Conservation (phyloP, 2,888 invertebrate species). For the Pachydiplax longipennis region DNA sequence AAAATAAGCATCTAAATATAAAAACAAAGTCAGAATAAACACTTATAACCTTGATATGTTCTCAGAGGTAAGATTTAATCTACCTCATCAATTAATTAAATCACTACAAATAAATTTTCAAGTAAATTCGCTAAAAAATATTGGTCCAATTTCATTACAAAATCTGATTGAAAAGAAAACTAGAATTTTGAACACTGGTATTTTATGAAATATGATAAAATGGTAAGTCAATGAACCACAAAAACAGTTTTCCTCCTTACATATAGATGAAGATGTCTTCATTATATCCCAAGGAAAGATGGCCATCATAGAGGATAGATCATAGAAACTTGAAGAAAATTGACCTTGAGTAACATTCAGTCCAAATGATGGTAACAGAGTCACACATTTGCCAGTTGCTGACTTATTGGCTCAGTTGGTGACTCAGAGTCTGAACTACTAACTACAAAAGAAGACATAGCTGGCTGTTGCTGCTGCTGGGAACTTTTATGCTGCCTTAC, state of each 20-base stretch:
- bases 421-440: slow-evolving; percentile 65
- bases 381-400: slow-evolving; percentile 49
- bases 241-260: not conserved
- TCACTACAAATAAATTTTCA: not conserved
- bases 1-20: not conserved
- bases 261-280: not conserved
- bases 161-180: not conserved
- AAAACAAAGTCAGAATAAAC: not conserved
- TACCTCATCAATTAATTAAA: not conserved
- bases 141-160: not conserved
- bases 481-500: not conserved
- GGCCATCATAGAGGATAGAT: not conserved
- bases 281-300: not conserved
- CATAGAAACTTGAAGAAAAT: not conserved
- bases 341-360: not conserved
- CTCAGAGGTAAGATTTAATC: not conserved
- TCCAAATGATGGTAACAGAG: not conserved
- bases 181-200: not conserved
- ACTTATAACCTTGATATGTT: slow-evolving; percentile 27
- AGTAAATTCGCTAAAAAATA: not conserved
- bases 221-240: not conserved
- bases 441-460: slow-evolving; percentile 46
- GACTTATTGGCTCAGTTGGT: slow-evolving; percentile 63
- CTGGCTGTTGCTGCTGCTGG: not conserved
- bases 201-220: not conserved